These are phyloP conservation scores for Hirtodrosophila trivittata DNA, from an alignment of 2,888 invertebrate genomes.

Conservation along the genomic window DNA sequence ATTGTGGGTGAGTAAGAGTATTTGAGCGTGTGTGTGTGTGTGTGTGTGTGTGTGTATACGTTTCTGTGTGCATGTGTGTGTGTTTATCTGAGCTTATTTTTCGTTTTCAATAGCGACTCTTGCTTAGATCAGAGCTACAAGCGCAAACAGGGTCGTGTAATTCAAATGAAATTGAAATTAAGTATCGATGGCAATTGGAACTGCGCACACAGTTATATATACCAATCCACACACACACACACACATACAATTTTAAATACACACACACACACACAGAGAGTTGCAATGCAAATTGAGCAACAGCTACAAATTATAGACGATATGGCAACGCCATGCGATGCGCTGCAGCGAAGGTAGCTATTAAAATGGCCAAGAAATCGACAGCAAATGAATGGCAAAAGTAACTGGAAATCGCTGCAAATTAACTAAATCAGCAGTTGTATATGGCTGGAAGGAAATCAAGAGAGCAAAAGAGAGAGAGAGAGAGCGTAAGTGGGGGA, in stretches of 20 bases:
- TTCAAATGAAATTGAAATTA: constrained; percentile 69
- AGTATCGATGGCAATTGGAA: constrained; percentile 68
- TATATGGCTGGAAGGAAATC: constrained; percentile 18
- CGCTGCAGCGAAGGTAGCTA: constrained; percentile 34
- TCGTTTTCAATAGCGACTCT: constrained; percentile 35
- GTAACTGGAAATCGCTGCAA: constrained; percentile 56
- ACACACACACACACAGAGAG: neutral
- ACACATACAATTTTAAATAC: neutral
- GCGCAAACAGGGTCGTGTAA: constrained; percentile 33
- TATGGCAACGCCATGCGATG: constrained; percentile 51
- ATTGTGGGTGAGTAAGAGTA: constrained; percentile 31
- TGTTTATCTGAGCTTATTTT: constrained; percentile 17
- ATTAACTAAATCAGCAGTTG: constrained; percentile 62
- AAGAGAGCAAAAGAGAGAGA: neutral
- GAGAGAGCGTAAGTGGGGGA: neutral
- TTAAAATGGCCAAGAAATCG: constrained; percentile 46
- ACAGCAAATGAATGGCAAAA: constrained; percentile 49
- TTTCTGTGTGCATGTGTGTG: constrained; percentile 1
- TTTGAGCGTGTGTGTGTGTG: neutral
- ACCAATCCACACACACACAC: constrained; percentile 14
- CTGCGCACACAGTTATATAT: constrained; percentile 17
- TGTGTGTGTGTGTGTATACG: constrained; percentile 2
- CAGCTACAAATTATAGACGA: constrained; percentile 50
- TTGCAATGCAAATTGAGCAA: constrained; percentile 49
- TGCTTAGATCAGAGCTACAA: constrained; percentile 32